A percentile compares a stretch with the other conserved stretches of the same genome.
phyloP scores from a whole-genome alignment of 1,140 invertebrate species.

The Zaprionus davidi region DNA sequence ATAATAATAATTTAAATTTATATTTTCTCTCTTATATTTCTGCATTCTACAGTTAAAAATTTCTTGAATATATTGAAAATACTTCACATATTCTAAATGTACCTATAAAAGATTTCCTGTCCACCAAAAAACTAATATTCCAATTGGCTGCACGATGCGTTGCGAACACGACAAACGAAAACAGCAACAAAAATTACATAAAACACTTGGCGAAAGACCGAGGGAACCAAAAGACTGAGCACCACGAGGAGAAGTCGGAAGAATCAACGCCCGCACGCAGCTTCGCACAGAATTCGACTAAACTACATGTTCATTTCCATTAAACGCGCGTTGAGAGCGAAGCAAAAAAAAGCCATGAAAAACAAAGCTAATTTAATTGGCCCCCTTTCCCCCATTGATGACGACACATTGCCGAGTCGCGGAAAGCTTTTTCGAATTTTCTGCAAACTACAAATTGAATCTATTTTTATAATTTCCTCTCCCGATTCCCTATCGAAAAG shows the following conservation, averaged over 20 bases:
- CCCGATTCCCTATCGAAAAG: background rate
- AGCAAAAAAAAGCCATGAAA: conserved; percentile 32
- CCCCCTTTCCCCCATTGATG: conserved; percentile 58
- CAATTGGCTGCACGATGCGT: conserved; percentile 16
- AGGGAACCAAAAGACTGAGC: conserved; percentile 28
- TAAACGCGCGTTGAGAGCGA: conserved; percentile 14
- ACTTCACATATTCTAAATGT: background rate
- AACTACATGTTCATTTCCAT: conserved; percentile 61
- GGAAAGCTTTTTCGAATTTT: conserved; percentile 65
- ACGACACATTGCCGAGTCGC: conserved; percentile 59
- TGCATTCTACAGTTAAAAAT: background rate
- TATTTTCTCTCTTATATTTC: background rate
- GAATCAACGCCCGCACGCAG: conserved; percentile 67
- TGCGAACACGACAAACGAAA: conserved; percentile 13
- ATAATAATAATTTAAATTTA: background rate
- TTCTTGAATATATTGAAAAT: background rate
- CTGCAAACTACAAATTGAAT: conserved; percentile 71
- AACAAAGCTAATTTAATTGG: conserved; percentile 66
- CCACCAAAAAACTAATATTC: conserved; percentile 11
- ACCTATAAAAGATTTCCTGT: conserved; percentile 25
- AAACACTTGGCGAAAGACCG: conserved; percentile 20
- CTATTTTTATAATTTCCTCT: conserved; percentile 72
- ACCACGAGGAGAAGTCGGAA: background rate
- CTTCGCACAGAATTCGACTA: conserved; percentile 66
- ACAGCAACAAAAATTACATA: conserved; percentile 25